phyloP scores from a whole-genome alignment of 2,888 invertebrate genomes.

The Lepeophtheirus nordmannii region DNA sequence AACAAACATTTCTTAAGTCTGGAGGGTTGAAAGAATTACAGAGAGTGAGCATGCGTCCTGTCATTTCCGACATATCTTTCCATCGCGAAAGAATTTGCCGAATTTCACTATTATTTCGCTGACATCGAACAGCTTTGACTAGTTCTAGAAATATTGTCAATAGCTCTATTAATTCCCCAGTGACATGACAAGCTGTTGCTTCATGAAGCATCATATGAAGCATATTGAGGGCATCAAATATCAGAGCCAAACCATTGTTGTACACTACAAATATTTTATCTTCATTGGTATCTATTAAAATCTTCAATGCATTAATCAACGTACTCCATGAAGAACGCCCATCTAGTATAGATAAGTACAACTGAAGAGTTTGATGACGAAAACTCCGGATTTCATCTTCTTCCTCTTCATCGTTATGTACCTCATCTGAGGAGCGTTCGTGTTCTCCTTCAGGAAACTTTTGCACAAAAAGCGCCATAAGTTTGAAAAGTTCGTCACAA shows the following conservation, averaged over 20 bases:
- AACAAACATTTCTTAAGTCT: conserved; percentile 59
- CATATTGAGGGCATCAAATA: conserved; percentile 72
- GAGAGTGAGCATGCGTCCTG: conserved; percentile 68
- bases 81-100: conserved; percentile 31
- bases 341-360: conserved; percentile 74
- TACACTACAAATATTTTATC: conserved; percentile 77
- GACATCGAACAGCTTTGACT: conserved; percentile 38
- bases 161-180: conserved; percentile 65
- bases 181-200: conserved; percentile 72
- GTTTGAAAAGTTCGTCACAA: conserved; percentile 66
- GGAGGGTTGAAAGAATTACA: conserved; percentile 75
- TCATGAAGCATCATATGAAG: conserved; percentile 86
- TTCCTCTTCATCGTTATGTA: conserved; percentile 46
- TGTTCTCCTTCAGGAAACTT: conserved; percentile 42
- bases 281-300: conserved; percentile 72
- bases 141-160: conserved; percentile 40
- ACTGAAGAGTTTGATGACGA: conserved; percentile 62
- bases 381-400: conserved; percentile 69
- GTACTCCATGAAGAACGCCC: conserved; percentile 85
- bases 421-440: conserved; percentile 41
- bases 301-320: conserved; percentile 64
- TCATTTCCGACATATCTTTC: conserved; percentile 74
- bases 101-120: conserved; percentile 27
- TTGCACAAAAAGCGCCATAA: conserved; percentile 69
- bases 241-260: conserved; percentile 66